A percentile compares a stretch with the other conserved stretches of the same genome.
Evolutionary conservation across 92 coral and sea anemone species (phyloP).

Genomic region (Zoanthus sansibaricus): DNA sequence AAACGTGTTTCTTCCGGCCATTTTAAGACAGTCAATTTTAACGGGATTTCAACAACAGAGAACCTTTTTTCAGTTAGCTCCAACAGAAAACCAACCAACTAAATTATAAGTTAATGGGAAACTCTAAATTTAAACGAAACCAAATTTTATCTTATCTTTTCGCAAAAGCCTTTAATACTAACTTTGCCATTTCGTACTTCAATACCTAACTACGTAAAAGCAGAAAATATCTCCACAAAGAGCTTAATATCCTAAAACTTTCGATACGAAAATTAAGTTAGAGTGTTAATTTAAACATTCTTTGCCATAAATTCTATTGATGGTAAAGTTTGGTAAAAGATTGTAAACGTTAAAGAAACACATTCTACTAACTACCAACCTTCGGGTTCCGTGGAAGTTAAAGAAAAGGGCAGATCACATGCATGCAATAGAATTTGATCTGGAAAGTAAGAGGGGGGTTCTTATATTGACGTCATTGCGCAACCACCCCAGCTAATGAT

Average conservation of each 20-base stretch:
- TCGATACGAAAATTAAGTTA: neutral
- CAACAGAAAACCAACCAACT: neutral
- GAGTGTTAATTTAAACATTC: neutral
- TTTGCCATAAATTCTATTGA: neutral
- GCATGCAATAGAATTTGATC: constrained; percentile 62
- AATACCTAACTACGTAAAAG: neutral
- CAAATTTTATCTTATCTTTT: neutral
- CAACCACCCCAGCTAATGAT: neutral
- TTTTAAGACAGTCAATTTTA: constrained; percentile 4
- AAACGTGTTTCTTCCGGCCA: neutral
- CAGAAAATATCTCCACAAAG: neutral
- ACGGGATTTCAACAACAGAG: neutral
- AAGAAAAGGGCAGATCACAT: constrained; percentile 75
- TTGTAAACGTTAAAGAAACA: constrained; percentile 1
- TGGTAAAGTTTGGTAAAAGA: neutral
- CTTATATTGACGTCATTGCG: constrained; percentile 49
- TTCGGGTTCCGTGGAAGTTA: constrained; percentile 54
- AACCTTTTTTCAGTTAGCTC: neutral
- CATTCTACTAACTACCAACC: neutral
- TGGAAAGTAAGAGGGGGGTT: constrained; percentile 51
- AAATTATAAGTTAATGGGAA: neutral
- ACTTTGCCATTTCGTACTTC: neutral
- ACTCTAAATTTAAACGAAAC: neutral
- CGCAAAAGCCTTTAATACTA: neutral
- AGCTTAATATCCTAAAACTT: neutral